Evolutionary conservation across 2,113 vertebrate genomes (phyloP), one percentile per base, ranked within the genome.

Genomic region (Lepisosteus osseus): DNA sequence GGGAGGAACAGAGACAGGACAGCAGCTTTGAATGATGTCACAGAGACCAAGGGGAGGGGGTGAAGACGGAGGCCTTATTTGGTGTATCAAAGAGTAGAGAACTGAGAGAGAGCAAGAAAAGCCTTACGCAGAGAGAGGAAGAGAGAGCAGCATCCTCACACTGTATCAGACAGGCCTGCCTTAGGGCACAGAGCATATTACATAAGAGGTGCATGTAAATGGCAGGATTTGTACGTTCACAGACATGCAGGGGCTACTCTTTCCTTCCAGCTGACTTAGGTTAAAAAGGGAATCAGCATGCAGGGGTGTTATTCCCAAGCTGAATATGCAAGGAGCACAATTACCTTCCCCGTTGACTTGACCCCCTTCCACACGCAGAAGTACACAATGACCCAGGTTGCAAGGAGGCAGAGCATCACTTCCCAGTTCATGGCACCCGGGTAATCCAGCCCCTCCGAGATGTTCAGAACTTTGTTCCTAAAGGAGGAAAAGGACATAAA

Each of bases 281-380:
- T 45, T 42, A 15, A 59, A 61, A 65, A 54, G 13, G 5, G 47
- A 69, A 67, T 70, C 68, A 57, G 55, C 43, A 67, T 44, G 2
- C 47, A 9, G 47, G 47, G 5, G 4, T 43, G 42, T 68, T 62
- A 59, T 66, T 47, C 4, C 11, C 41, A 13, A 62, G 45, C 43
- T 13, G 40, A 14, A n/a, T 6, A 14, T 5, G 44, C 40, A 62
- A 11, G 13, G 15, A 14, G 54, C 15, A 3, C 8, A 59, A 54
- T 69, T 76, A 93, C 92, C 91, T 92, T 93, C 65, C 91, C 91
- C 0, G 90, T 89, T 51, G 90, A 93, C 72, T 93, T 94, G 73
- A 94, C 92, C n/a, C 92, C 92, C 72, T 94, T 94, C 93, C 93
- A 94, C 59, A 93, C 91, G 1, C 92, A 94, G 86, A 94, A 94